phyloP scores from a whole-genome alignment of 2,888 invertebrate species.

The Encarsia formosa region DNA sequence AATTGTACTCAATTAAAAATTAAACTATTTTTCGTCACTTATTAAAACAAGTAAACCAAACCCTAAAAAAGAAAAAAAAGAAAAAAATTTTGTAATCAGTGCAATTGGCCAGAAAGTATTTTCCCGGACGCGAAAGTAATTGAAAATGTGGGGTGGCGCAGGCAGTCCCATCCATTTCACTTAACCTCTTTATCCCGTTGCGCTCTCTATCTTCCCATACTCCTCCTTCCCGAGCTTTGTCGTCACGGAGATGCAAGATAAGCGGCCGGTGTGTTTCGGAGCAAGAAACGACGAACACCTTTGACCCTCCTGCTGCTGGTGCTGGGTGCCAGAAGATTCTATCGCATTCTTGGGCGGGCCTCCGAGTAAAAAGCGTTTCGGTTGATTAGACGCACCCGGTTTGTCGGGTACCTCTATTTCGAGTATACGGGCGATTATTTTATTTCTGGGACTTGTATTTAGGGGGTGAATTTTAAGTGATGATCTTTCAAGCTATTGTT shows the following conservation, averaged over 20 bases:
- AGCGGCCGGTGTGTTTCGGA: conserved; percentile 4
- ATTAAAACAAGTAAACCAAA: neutral
- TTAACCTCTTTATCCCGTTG: conserved; percentile 8
- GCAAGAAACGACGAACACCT: conserved; percentile 9
- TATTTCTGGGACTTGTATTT: no score
- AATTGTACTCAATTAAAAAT: no score
- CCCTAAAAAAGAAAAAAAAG: neutral
- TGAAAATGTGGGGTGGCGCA: conserved; percentile 17
- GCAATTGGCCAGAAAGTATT: no score
- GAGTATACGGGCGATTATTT: no score
- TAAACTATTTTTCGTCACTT: no score
- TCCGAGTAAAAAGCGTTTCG: no score
- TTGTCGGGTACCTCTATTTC: no score
- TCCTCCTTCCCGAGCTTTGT: no score
- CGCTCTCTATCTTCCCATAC: neutral
- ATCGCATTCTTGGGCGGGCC: conserved; percentile 27
- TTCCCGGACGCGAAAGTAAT: conserved; percentile 21
- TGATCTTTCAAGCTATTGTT: no score
- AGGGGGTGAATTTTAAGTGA: no score
- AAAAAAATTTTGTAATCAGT: no score
- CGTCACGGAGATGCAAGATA: conserved; percentile 25
- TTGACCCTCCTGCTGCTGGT: conserved; percentile 26
- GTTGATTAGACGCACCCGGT: no score
- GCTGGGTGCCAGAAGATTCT: conserved; percentile 6
- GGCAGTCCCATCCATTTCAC: conserved; percentile 10